These are phyloP conservation scores for Hemitrygon akajei DNA, from an alignment of 2,797 vertebrate species.

Conservation along the genomic window DNA sequence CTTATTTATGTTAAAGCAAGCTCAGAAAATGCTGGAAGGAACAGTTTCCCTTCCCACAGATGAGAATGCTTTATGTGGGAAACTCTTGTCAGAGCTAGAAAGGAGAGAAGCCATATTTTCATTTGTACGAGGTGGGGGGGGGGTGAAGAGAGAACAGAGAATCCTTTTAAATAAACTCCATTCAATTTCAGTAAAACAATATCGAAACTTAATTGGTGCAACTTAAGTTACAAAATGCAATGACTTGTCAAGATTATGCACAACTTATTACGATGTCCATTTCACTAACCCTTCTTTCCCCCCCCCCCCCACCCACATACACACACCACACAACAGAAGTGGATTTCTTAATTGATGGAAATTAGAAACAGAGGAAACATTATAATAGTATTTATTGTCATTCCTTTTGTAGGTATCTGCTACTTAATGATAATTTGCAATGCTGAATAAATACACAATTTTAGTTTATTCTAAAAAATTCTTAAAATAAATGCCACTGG, in stretches of 20 bases:
- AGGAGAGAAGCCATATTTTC: too few species aligned
- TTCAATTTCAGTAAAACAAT: not conserved
- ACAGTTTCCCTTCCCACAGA: too few species aligned
- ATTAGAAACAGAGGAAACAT: not conserved
- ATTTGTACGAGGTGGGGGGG: too few species aligned
- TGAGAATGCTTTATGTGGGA: too few species aligned
- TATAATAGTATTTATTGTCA: conserved; percentile 2
- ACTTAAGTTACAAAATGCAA: not conserved
- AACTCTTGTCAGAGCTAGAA: too few species aligned
- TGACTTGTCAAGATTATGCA: not conserved
- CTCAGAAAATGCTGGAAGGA: too few species aligned
- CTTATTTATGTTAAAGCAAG: too few species aligned
- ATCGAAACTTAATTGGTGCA: not conserved
- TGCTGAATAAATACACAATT: not conserved
- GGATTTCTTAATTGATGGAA: not conserved
- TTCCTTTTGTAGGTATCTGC: not conserved
- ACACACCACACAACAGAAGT: not conserved
- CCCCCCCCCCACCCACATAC: not conserved
- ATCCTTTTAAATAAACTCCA: not conserved
- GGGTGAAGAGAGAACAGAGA: too few species aligned
- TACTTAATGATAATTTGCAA: not conserved
- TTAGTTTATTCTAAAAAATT: not conserved
- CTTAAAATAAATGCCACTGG: too few species aligned
- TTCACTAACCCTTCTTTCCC: too few species aligned
- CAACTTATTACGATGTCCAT: too few species aligned